Percentiles rank a stretch among this genome's conserved stretches.
Conservation (phyloP, 2,888 invertebrate species). For the Pocota personata region DNA sequence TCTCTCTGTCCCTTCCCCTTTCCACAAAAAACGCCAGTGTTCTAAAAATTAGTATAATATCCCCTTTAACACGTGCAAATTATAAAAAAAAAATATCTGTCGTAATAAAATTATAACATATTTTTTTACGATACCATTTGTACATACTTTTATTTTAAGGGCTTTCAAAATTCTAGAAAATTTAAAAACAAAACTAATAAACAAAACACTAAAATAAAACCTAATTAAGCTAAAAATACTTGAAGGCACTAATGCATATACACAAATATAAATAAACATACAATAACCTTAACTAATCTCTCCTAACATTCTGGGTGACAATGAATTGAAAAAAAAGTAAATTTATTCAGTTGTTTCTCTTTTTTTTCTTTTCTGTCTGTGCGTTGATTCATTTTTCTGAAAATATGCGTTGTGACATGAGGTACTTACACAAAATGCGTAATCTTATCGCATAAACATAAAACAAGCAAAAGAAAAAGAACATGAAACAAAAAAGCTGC, state of each 20-base stretch:
- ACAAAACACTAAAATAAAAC: neutral
- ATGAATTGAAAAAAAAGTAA: constrained; percentile 6
- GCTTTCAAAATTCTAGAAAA: no score
- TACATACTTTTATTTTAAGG: no score
- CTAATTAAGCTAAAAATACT: neutral
- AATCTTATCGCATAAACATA: constrained; percentile 35
- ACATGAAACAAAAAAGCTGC: constrained; percentile 5
- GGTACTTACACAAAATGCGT: constrained; percentile 16
- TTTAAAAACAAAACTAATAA: no score
- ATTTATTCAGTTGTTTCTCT: constrained; percentile 1
- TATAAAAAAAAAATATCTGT: no score
- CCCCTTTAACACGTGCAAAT: no score
- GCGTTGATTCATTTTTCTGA: neutral
- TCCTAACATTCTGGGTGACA: neutral
- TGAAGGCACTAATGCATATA: neutral
- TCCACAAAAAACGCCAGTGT: no score
- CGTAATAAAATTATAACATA: no score
- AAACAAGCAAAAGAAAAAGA: neutral
- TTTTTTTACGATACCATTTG: no score
- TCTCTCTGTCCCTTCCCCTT: no score
- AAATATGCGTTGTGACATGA: constrained; percentile 13
- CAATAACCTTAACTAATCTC: neutral
- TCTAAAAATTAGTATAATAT: no score
- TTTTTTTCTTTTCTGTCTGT: neutral
- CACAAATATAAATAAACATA: constrained; percentile 1